Percentiles rank a stretch among this genome's conserved stretches.
phyloP scores from a whole-genome alignment of 2,888 invertebrate genomes.

The Ypsolopha sequella region DNA sequence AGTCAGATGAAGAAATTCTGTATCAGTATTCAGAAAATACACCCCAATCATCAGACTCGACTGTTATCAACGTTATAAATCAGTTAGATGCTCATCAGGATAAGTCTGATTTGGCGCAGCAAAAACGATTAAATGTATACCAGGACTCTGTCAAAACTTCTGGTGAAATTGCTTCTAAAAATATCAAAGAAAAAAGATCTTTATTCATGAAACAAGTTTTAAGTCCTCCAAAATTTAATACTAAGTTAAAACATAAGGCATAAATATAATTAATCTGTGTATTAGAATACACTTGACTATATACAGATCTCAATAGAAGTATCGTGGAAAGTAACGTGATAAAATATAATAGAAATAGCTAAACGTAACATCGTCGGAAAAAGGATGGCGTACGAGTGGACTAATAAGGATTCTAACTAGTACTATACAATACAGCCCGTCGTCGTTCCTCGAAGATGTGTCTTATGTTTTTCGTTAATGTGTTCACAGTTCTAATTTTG shows the following conservation, averaged over 20 bases:
- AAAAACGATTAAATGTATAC: too few relatives aligned
- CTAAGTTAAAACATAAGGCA: conserved; percentile 50
- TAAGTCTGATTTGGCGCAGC: conserved; percentile 1
- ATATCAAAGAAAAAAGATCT: conserved; percentile 63
- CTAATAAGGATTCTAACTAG: too few relatives aligned
- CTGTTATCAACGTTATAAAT: conserved; percentile 33
- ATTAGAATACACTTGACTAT: neutral
- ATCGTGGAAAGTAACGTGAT: neutral
- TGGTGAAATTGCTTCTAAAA: conserved; percentile 29
- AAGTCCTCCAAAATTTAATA: conserved; percentile 68
- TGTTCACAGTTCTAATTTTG: too few relatives aligned
- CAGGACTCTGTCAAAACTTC: conserved; percentile 1
- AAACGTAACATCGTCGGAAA: too few relatives aligned
- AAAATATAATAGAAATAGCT: too few relatives aligned
- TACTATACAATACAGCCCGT: too few relatives aligned
- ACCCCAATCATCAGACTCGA: conserved; percentile 27
- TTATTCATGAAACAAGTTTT: conserved; percentile 71
- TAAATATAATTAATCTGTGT: conserved; percentile 13
- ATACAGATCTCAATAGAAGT: neutral
- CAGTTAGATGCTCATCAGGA: conserved; percentile 22
- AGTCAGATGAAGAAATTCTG: conserved; percentile 59
- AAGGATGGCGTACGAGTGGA: too few relatives aligned
- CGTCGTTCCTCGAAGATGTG: too few relatives aligned
- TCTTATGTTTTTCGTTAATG: too few relatives aligned
- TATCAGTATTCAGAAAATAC: conserved; percentile 45